phyloP scores from a whole-genome alignment of 2,797 vertebrate genomes.

The Dipus sagitta region DNA sequence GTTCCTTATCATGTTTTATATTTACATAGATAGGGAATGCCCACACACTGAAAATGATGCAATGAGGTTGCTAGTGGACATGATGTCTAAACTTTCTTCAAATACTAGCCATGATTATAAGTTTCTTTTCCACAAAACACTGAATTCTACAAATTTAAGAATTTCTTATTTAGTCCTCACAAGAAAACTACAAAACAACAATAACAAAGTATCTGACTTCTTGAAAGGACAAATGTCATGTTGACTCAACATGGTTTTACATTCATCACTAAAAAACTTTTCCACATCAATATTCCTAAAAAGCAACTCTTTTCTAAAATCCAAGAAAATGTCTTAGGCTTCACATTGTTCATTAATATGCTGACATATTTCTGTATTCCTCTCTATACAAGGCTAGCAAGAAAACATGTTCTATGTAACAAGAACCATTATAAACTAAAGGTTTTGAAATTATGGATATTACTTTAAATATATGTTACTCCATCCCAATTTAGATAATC shows the following conservation, averaged over 20 bases:
- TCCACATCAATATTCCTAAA: not conserved
- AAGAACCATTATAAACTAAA: slow-evolving; percentile 21
- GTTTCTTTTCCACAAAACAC: slow-evolving; percentile 12
- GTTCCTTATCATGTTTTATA: not conserved
- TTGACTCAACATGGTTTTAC: slow-evolving; percentile 35
- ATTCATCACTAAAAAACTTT: slow-evolving; percentile 13
- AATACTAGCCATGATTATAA: slow-evolving; percentile 22
- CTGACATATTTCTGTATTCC: slow-evolving; percentile 28
- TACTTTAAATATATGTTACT: slow-evolving; percentile 67
- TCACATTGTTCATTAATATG: slow-evolving; percentile 15
- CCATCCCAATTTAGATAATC: slow-evolving; percentile 55
- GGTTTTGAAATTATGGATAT: slow-evolving; percentile 67
- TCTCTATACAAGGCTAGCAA: slow-evolving; percentile 49
- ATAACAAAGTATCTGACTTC: not conserved
- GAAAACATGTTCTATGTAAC: slow-evolving; percentile 16
- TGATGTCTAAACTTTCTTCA: slow-evolving; percentile 7
- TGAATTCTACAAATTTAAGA: slow-evolving; percentile 19
- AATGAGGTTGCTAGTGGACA: not conserved
- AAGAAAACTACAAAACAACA: slow-evolving; percentile 38
- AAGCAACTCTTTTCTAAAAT: slow-evolving; percentile 42
- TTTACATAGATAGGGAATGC: not conserved
- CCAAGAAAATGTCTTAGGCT: not conserved
- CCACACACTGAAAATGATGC: not conserved
- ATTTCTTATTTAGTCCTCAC: not conserved
- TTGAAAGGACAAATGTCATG: slow-evolving; percentile 43